Evolutionary conservation across 2,113 vertebrate genomes (phyloP).

Genomic region (Amblyopsis rosae): DNA sequence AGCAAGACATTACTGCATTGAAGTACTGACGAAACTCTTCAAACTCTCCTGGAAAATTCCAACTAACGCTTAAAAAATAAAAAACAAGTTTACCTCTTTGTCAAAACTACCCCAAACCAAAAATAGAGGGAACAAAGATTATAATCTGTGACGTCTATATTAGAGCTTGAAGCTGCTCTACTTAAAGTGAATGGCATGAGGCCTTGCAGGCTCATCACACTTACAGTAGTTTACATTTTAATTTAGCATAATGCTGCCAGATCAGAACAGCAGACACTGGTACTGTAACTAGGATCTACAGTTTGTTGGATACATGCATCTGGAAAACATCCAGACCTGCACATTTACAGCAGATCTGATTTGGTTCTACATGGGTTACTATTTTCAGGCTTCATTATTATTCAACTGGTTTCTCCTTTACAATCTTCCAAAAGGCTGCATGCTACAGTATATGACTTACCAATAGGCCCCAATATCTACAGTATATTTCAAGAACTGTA

Average conservation of each 20-base stretch:
- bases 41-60: too few relatives aligned
- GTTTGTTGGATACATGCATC: neutral
- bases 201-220: conserved; percentile 18
- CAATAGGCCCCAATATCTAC: too few relatives aligned
- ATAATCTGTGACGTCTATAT: conserved; percentile 15
- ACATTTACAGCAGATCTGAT: conserved; percentile 9
- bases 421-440: conserved; percentile 7
- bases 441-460: too few relatives aligned
- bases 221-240: conserved; percentile 23
- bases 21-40: conserved; percentile 16
- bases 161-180: conserved; percentile 19
- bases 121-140: conserved; percentile 34
- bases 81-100: too few relatives aligned
- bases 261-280: conserved; percentile 26
- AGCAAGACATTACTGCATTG: conserved; percentile 45
- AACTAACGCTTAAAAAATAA: too few relatives aligned
- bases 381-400: neutral
- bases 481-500: too few relatives aligned
- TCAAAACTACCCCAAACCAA: conserved; percentile 11
- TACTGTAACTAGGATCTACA: conserved; percentile 6
- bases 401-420: neutral
- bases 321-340: conserved; percentile 4
- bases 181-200: conserved; percentile 22
- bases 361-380: neutral
- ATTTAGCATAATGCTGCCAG: conserved; percentile 25